Conservation (phyloP, 2,797 vertebrate species). For the Gobionotothen gibberifrons region DNA sequence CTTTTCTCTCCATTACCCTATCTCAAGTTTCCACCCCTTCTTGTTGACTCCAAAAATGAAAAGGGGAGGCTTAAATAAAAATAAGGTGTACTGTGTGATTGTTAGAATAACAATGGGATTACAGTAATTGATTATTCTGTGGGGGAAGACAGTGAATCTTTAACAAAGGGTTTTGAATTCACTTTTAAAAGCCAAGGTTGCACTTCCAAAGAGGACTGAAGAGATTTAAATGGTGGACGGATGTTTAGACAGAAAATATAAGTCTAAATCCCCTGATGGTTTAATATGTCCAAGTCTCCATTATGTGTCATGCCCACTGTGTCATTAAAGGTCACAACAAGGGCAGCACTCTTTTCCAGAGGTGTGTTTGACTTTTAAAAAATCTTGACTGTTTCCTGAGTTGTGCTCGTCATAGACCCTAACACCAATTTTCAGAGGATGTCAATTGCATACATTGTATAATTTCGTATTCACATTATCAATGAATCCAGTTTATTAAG, state of each 20-base stretch:
- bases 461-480: neutral
- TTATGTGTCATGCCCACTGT: neutral
- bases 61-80: too few species aligned
- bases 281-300: neutral
- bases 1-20: slow-evolving; percentile 19
- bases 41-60: slow-evolving; percentile 1
- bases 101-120: slow-evolving; percentile 4
- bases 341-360: neutral
- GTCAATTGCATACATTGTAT: neutral
- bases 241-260: neutral
- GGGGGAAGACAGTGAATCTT: neutral
- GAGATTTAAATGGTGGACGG: neutral
- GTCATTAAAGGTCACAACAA: neutral
- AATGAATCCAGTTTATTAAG: too few species aligned
- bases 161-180: neutral
- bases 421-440: neutral
- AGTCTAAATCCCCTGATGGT: neutral
- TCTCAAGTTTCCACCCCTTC: slow-evolving; percentile 37
- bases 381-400: neutral
- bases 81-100: neutral
- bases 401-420: neutral
- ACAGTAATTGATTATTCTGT: neutral
- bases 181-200: neutral
- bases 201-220: neutral
- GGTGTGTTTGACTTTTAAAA: neutral